Evolutionary conservation across 2,888 invertebrate species (phyloP).

Genomic region (Caenorhabditis angaria): DNA sequence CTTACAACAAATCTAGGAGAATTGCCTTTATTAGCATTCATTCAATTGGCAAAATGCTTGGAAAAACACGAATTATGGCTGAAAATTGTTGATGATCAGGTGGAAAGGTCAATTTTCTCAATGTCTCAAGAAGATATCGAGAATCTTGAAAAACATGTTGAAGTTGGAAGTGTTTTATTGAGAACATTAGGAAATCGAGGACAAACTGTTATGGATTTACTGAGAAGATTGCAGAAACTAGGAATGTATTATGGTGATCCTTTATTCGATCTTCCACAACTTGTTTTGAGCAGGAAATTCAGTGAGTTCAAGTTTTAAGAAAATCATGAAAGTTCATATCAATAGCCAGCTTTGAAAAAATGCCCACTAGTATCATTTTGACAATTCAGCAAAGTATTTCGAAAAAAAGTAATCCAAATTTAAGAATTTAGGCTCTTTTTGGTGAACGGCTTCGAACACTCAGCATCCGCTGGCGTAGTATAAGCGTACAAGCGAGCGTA

Average conservation of each 20-base stretch:
- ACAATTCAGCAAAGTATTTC: too few species aligned
- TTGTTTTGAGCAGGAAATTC: conserved; percentile 66
- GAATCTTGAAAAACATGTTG: conserved; percentile 36
- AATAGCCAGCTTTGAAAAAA: too few species aligned
- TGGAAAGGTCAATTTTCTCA: conserved; percentile 48
- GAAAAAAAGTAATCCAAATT: too few species aligned
- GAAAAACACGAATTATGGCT: conserved; percentile 59
- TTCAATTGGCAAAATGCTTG: conserved; percentile 51
- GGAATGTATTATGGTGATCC: conserved; percentile 56
- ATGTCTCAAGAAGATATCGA: conserved; percentile 46
- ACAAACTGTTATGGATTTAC: conserved; percentile 63
- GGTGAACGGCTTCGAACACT: too few species aligned
- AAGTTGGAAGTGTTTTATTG: conserved; percentile 69
- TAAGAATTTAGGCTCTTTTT: too few species aligned
- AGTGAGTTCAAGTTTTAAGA: conserved; percentile 50
- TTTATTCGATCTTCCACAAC: conserved; percentile 62
- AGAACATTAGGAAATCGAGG: conserved; percentile 72
- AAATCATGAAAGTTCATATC: conserved; percentile 5
- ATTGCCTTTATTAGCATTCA: conserved; percentile 52
- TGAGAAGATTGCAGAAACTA: conserved; percentile 47
- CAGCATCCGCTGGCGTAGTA: too few species aligned
- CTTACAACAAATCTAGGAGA: conserved; percentile 62
- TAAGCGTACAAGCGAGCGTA: too few species aligned
- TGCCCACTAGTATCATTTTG: too few species aligned
- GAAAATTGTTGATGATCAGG: conserved; percentile 18